These are phyloP conservation scores for Chymomyza caudatula DNA, from an alignment of 2,888 invertebrate species.

Conservation along the genomic window DNA sequence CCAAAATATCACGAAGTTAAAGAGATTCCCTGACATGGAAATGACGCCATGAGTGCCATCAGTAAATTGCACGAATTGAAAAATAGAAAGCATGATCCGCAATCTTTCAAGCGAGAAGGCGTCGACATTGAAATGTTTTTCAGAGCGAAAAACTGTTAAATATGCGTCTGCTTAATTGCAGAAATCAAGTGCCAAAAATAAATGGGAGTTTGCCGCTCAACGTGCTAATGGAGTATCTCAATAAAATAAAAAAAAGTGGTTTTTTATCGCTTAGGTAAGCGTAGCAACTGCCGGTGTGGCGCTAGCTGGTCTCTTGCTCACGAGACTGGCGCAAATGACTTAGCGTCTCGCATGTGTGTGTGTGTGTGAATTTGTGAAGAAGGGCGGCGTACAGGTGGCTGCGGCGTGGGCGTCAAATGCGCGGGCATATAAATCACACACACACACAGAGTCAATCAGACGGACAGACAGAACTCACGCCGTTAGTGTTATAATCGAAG, in stretches of 20 bases:
- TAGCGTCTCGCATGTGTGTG: constrained; percentile 5
- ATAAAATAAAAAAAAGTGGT: background rate
- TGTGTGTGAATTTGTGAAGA: constrained; percentile 32
- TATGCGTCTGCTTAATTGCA: background rate
- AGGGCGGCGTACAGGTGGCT: constrained; percentile 69
- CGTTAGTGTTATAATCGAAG: background rate
- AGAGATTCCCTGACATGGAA: too few relatives aligned
- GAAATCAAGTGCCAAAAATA: constrained; percentile 22
- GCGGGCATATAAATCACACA: constrained; percentile 49
- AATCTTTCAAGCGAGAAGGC: background rate
- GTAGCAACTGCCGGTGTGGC: constrained; percentile 9
- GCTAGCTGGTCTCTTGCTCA: constrained; percentile 30
- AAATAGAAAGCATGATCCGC: background rate
- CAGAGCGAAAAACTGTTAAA: background rate
- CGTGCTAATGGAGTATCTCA: background rate
- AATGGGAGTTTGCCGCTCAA: constrained; percentile 15
- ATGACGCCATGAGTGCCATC: background rate
- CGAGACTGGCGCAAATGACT: constrained; percentile 54
- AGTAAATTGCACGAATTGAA: background rate
- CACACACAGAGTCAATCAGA: constrained; percentile 48
- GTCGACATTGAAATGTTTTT: background rate
- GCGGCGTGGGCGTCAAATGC: constrained; percentile 48
- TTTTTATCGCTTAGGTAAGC: constrained; percentile 31
- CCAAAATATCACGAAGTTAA: too few relatives aligned
- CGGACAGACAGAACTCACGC: background rate